These are phyloP conservation scores for Pseudochirops corinnae DNA, from an alignment of 2,797 vertebrate species.

Conservation along the genomic window DNA sequence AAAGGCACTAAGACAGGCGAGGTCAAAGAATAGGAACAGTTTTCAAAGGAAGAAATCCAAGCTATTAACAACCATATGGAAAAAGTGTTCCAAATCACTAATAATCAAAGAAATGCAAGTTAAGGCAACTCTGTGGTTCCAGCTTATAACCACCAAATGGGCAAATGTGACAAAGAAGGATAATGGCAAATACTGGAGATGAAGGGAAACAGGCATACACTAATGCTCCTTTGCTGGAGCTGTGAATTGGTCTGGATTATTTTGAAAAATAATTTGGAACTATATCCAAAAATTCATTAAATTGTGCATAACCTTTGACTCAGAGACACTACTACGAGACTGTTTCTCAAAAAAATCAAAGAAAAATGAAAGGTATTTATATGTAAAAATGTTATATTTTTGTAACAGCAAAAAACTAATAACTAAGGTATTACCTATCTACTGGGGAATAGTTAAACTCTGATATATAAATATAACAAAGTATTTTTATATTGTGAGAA, in stretches of 20 bases:
- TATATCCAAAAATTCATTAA: not conserved
- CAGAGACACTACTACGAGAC: not conserved
- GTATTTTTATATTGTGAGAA: not conserved
- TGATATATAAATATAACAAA: not conserved
- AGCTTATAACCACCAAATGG: not conserved
- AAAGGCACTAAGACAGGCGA: not conserved
- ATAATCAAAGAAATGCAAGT: not conserved
- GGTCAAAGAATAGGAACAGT: too few species aligned
- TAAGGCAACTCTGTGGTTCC: not conserved
- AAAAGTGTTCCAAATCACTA: not conserved
- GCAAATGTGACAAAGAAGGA: not conserved
- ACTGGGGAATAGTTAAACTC: not conserved
- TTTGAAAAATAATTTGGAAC: not conserved
- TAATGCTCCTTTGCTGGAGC: not conserved
- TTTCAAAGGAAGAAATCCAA: not conserved
- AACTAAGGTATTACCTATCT: not conserved
- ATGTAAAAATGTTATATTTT: too few species aligned
- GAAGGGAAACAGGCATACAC: not conserved
- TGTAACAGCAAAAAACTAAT: too few species aligned
- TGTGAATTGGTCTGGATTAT: not conserved
- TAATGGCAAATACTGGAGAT: not conserved
- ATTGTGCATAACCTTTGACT: not conserved
- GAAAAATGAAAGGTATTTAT: too few species aligned
- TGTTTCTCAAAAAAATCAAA: too few species aligned
- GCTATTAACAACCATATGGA: not conserved